Conservation (phyloP, 1,140 invertebrate species). For the Manduca sexta region DNA sequence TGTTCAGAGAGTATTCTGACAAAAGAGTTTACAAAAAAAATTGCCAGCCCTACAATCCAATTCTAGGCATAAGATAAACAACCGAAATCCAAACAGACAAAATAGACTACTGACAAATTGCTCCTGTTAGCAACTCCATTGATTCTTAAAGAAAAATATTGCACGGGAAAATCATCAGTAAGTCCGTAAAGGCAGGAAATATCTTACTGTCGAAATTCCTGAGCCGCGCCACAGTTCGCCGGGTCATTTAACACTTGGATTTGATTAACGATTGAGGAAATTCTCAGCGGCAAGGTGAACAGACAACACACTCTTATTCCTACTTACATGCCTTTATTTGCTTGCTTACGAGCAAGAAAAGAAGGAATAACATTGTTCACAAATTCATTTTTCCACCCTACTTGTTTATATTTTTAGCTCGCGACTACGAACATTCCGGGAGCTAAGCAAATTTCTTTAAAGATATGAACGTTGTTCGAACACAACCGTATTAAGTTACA, state of each 20-base stretch:
- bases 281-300: slow-evolving; percentile 14
- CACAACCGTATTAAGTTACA: too few species aligned
- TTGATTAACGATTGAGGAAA: slow-evolving; percentile 43
- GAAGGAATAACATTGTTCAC: too few species aligned
- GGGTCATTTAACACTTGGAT: slow-evolving; percentile 52
- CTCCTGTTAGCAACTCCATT: slow-evolving; percentile 50
- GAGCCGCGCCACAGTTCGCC: slow-evolving; percentile 24
- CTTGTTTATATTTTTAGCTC: too few species aligned
- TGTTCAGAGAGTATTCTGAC: neutral
- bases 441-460: too few species aligned
- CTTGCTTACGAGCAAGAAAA: too few species aligned
- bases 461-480: too few species aligned
- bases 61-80: slow-evolving; percentile 21
- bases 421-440: too few species aligned
- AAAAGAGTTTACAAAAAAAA: neutral
- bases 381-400: too few species aligned
- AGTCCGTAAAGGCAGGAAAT: slow-evolving; percentile 32
- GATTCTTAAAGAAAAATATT: slow-evolving; percentile 52
- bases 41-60: slow-evolving; percentile 3
- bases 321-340: slow-evolving; percentile 1
- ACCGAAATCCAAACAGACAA: slow-evolving; percentile 25
- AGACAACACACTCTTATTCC: slow-evolving; percentile 3
- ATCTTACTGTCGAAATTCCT: slow-evolving; percentile 35
- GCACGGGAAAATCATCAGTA: slow-evolving; percentile 45
- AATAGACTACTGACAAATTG: slow-evolving; percentile 53